A percentile compares a stretch with the other conserved stretches of the same genome.
phyloP scores from a whole-genome alignment of 2,888 invertebrate species.

The Mactromeris polynyma region DNA sequence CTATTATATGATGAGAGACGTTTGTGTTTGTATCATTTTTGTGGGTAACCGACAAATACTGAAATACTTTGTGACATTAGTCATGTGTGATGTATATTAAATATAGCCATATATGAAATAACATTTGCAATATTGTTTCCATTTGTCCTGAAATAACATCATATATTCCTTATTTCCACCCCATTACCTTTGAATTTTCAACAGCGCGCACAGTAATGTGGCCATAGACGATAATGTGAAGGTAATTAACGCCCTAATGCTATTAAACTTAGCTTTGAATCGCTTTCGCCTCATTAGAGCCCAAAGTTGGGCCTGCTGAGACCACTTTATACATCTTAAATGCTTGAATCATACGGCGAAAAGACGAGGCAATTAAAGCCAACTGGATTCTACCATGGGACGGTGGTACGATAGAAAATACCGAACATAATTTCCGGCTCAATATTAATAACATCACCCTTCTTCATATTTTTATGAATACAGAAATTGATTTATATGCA shows the following conservation, averaged over 20 bases:
- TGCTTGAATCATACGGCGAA: constrained; percentile 40
- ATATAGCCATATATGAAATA: not conserved
- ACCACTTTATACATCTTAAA: constrained; percentile 39
- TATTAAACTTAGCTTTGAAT: constrained; percentile 51
- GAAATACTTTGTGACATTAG: not conserved
- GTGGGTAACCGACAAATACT: not conserved
- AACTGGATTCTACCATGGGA: constrained; percentile 34
- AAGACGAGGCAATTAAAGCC: constrained; percentile 36
- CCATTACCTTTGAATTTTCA: constrained; percentile 35
- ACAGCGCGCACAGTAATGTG: constrained; percentile 16
- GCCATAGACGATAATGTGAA: constrained; percentile 35
- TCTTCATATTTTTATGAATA: constrained; percentile 48
- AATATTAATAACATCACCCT: constrained; percentile 41
- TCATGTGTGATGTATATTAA: not conserved
- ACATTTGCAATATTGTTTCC: constrained; percentile 9
- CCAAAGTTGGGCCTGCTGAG: constrained; percentile 33
- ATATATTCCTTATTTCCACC: constrained; percentile 23
- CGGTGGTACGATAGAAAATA: constrained; percentile 40
- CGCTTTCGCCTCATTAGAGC: constrained; percentile 47
- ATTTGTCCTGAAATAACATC: not conserved
- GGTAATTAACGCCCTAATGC: constrained; percentile 57
- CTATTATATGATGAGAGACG: too few relatives aligned
- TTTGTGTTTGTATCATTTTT: too few relatives aligned
- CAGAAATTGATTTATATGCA: constrained; percentile 62
- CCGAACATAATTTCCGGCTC: constrained; percentile 54